Evolutionary conservation across 2,113 vertebrate genomes (phyloP).

Genomic region (Proteles cristata): DNA sequence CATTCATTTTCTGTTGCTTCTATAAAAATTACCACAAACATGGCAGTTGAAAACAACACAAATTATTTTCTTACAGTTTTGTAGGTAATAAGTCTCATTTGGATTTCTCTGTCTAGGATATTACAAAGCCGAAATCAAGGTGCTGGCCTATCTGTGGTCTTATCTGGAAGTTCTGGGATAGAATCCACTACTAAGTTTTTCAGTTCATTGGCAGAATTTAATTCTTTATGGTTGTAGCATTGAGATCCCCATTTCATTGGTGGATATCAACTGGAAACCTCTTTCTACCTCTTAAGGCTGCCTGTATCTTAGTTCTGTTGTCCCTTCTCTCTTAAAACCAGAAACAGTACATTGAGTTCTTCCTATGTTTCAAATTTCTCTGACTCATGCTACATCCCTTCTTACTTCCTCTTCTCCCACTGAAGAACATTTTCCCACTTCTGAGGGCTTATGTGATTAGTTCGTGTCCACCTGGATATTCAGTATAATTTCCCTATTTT

Average conservation of each 20-base stretch:
- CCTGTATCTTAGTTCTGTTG: not conserved
- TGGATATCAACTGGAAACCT: not conserved
- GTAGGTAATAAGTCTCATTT: not conserved
- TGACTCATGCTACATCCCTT: not conserved
- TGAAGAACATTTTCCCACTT: not conserved
- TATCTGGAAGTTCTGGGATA: not conserved
- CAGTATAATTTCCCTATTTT: not conserved
- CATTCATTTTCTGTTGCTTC: not conserved
- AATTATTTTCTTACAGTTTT: not conserved
- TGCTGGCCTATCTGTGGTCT: not conserved
- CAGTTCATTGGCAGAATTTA: not conserved
- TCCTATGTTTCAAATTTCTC: slow-evolving; percentile 20
- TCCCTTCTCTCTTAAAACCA: not conserved
- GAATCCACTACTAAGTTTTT: not conserved
- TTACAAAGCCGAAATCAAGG: not conserved
- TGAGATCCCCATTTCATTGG: not conserved
- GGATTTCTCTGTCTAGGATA: not conserved
- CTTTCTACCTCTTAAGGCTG: not conserved
- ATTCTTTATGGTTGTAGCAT: not conserved
- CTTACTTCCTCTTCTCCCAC: not conserved
- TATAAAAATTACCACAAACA: not conserved
- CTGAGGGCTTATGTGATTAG: not conserved
- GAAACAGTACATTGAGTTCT: not conserved
- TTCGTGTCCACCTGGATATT: not conserved
- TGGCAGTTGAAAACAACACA: not conserved